These are phyloP conservation scores for Hirudo medicinalis DNA, from an alignment of 1,140 invertebrate genomes.

Conservation along the genomic window DNA sequence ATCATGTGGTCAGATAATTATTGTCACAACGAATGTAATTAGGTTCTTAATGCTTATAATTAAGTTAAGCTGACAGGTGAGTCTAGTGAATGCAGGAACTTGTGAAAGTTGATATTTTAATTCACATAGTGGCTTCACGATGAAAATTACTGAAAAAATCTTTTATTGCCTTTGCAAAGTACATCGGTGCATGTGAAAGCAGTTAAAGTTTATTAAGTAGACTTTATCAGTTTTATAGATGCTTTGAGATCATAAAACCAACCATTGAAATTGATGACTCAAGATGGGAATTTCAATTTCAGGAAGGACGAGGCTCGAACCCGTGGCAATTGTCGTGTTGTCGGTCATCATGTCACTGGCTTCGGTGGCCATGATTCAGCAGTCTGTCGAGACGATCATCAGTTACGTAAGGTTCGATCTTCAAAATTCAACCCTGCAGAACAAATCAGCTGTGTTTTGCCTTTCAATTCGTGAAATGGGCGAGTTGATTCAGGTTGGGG, in stretches of 20 bases:
- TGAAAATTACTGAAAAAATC: no score
- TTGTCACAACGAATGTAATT: no score
- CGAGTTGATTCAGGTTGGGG: neutral
- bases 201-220: neutral
- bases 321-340: conserved; percentile 39
- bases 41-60: no score
- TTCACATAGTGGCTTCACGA: no score
- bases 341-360: conserved; percentile 44
- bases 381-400: conserved; percentile 17
- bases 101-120: no score
- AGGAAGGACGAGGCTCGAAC: conserved; percentile 41
- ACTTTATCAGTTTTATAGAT: neutral
- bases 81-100: no score
- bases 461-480: neutral
- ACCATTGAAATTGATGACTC: neutral
- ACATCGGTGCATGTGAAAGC: neutral
- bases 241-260: neutral
- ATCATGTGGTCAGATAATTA: neutral
- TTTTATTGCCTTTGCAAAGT: neutral
- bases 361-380: conserved; percentile 35
- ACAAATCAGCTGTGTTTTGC: conserved; percentile 12
- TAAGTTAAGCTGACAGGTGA: no score
- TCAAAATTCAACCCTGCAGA: conserved; percentile 4
- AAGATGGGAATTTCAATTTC: neutral
- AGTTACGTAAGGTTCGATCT: conserved; percentile 2